A percentile compares a stretch with the other conserved stretches of the same genome.
Evolutionary conservation across 1,140 invertebrate species (phyloP).

Genomic region (Mycetomoellerius zeteki): DNA sequence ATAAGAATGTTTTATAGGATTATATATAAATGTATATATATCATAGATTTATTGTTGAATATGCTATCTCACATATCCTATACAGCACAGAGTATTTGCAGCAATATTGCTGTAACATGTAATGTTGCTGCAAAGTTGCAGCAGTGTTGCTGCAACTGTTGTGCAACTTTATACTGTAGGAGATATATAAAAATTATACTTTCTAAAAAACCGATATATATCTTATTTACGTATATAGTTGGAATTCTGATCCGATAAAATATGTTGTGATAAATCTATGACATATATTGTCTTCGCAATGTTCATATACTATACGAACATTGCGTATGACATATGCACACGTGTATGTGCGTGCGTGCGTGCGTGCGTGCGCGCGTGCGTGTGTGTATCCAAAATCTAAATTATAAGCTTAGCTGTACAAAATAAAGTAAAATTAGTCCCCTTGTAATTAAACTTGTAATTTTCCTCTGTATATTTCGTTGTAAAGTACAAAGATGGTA

Average conservation of each 20-base stretch:
- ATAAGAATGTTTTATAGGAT: not conserved
- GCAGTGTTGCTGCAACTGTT: no score
- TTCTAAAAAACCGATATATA: not conserved
- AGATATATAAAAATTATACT: not conserved
- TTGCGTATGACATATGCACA: not conserved
- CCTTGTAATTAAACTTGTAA: conserved; percentile 31
- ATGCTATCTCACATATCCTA: not conserved
- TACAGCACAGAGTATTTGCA: no score
- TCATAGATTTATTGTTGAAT: conserved; percentile 24
- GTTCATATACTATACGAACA: conserved; percentile 19
- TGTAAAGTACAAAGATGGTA: conserved; percentile 43
- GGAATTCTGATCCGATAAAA: not conserved
- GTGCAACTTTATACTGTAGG: no score
- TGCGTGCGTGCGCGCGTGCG: no score
- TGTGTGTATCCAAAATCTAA: not conserved
- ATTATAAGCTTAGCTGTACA: conserved; percentile 3
- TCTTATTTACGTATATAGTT: not conserved
- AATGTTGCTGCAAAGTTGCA: no score
- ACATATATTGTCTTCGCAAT: no score
- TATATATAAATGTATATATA: not conserved
- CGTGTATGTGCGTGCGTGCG: not conserved
- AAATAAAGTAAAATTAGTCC: not conserved
- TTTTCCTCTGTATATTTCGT: conserved; percentile 47
- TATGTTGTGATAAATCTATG: not conserved
- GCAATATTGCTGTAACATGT: no score